phyloP scores from a whole-genome alignment of 37 sponge, comb jelly and placozoan genomes.

The Corticium candelabrum region DNA sequence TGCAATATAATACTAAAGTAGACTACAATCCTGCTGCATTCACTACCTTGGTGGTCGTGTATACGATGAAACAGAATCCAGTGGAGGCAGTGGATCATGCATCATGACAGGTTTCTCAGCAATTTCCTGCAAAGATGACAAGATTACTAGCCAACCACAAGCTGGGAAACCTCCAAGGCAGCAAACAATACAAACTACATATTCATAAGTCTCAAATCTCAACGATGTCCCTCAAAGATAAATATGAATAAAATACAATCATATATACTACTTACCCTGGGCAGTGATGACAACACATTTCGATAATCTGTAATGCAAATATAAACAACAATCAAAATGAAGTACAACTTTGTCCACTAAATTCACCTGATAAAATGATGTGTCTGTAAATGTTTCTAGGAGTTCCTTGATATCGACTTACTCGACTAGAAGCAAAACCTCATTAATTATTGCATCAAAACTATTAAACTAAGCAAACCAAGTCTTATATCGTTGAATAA shows the following conservation, averaged over 20 bases:
- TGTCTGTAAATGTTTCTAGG: constrained; percentile 74
- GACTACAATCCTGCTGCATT: neutral
- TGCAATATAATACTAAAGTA: no score
- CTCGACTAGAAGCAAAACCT: constrained; percentile 14
- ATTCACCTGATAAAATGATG: constrained; percentile 58
- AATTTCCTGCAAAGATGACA: constrained; percentile 57
- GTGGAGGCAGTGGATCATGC: constrained; percentile 77
- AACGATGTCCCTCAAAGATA: no score
- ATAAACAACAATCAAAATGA: neutral
- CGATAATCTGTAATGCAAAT: neutral
- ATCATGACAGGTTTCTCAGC: constrained; percentile 38
- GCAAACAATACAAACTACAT: no score
- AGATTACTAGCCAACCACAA: no score
- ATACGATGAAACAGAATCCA: constrained; percentile 45
- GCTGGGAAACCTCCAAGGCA: no score
- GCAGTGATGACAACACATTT: neutral
- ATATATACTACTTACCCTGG: neutral
- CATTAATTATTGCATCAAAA: neutral
- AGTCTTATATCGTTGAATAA: constrained; percentile 19
- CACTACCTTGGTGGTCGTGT: constrained; percentile 29
- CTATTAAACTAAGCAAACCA: constrained; percentile 18
- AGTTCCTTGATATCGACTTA: constrained; percentile 44
- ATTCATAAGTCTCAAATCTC: neutral
- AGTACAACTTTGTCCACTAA: no score
- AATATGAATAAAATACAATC: no score